Evolutionary conservation across 2,888 invertebrate genomes (phyloP).

Genomic region (Eulithis testata): DNA sequence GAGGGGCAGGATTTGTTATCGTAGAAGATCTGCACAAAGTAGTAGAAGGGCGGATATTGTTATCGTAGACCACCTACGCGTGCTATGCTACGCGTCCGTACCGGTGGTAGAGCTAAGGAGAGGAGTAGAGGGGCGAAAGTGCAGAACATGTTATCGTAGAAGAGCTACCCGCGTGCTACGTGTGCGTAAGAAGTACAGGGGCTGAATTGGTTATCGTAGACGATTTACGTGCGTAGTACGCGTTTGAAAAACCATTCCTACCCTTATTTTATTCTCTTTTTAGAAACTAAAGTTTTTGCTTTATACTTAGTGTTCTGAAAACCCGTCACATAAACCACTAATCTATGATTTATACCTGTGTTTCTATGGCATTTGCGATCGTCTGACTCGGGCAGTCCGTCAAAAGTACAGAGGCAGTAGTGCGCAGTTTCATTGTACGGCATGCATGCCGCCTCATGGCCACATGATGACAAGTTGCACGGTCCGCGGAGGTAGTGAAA

Average conservation of each 20-base stretch:
- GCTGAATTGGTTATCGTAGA: neutral
- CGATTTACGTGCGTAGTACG: neutral
- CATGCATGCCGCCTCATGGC: slow-evolving; percentile 86
- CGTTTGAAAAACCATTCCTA: no score
- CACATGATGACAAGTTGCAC: slow-evolving; percentile 83
- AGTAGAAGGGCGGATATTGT: neutral
- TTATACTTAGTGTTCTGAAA: no score
- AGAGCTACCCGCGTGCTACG: neutral
- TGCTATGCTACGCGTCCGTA: neutral
- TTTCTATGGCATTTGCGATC: slow-evolving; percentile 86
- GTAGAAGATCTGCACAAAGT: neutral
- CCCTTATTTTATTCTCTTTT: no score
- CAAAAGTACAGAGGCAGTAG: slow-evolving; percentile 88
- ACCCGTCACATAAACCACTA: no score
- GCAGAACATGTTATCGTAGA: neutral
- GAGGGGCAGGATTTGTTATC: neutral
- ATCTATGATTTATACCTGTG: slow-evolving; percentile 72
- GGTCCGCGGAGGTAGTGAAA: slow-evolving; percentile 59
- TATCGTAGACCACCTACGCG: neutral
- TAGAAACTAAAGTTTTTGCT: no score
- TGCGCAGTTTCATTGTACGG: slow-evolving; percentile 78
- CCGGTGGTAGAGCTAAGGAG: neutral
- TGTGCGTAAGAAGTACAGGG: neutral
- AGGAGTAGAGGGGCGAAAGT: neutral
- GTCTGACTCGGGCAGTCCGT: slow-evolving; percentile 84